phyloP scores from a whole-genome alignment of 2,888 invertebrate genomes.

The Lydus trimaculatus region DNA sequence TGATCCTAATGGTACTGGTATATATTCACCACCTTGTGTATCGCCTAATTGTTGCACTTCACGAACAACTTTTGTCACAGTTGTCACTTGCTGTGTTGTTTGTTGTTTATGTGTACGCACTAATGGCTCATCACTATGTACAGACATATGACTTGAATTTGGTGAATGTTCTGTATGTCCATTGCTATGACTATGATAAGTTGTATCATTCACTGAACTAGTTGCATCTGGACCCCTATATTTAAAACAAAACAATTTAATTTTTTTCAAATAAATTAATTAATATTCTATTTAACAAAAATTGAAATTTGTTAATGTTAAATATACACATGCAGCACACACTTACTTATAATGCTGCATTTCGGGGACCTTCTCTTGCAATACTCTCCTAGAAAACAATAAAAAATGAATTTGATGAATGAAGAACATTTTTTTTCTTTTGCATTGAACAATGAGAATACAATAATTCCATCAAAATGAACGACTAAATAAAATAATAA shows the following conservation, averaged over 20 bases:
- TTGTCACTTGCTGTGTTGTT: slow-evolving; percentile 74
- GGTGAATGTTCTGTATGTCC: slow-evolving; percentile 72
- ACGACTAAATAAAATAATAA: neutral
- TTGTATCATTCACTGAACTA: slow-evolving; percentile 51
- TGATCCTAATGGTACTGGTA: slow-evolving; percentile 62
- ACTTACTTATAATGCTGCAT: slow-evolving; percentile 74
- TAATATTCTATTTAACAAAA: no score
- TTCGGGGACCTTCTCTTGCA: slow-evolving; percentile 69
- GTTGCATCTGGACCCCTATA: slow-evolving; percentile 52
- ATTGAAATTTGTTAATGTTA: no score
- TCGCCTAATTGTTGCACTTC: slow-evolving; percentile 69
- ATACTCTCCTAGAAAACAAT: slow-evolving; percentile 66
- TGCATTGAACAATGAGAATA: neutral
- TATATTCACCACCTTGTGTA: slow-evolving; percentile 63
- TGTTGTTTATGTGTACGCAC: slow-evolving; percentile 73
- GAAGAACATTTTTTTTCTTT: slow-evolving; percentile 20
- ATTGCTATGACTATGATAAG: slow-evolving; percentile 66
- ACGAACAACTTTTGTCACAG: slow-evolving; percentile 73
- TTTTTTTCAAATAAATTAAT: slow-evolving; percentile 14
- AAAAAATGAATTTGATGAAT: slow-evolving; percentile 53
- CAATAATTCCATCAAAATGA: neutral
- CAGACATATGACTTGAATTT: slow-evolving; percentile 65
- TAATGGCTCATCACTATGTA: slow-evolving; percentile 63
- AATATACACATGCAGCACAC: slow-evolving; percentile 40
- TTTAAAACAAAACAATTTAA: slow-evolving; percentile 18